These are phyloP conservation scores for Takifugu bimaculatus DNA, from an alignment of 2,113 vertebrate genomes.

Conservation along the genomic window DNA sequence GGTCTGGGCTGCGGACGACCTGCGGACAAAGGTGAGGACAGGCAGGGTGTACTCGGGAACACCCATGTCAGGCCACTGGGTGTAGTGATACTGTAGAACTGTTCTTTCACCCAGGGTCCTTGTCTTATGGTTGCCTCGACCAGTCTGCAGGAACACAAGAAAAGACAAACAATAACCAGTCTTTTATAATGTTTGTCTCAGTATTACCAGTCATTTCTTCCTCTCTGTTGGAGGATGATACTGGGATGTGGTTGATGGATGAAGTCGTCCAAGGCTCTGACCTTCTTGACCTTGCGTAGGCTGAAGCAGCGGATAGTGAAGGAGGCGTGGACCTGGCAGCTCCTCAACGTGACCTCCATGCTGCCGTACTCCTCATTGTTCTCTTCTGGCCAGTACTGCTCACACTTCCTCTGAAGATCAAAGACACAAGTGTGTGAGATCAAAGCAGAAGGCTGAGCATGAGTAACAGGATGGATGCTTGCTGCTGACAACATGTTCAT, in stretches of 20 bases:
- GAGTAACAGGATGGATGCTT: too few species aligned
- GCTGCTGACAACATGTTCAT: too few species aligned
- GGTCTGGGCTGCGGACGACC: constrained; percentile 82
- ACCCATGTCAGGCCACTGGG: constrained; percentile 96
- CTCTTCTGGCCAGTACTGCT: constrained; percentile 93
- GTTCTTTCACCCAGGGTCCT: constrained; percentile 82
- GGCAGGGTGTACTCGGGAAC: constrained; percentile 91
- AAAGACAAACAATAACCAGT: not conserved
- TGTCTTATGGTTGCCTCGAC: constrained; percentile 84
- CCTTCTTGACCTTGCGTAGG: constrained; percentile 89
- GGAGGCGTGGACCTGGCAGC: constrained; percentile 87
- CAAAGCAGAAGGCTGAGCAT: too few species aligned
- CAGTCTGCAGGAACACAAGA: constrained; percentile 62
- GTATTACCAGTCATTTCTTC: too few species aligned
- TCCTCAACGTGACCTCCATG: constrained; percentile 87
- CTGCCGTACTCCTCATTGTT: constrained; percentile 91
- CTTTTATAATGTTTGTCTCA: too few species aligned
- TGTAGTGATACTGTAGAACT: constrained; percentile 93
- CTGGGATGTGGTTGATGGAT: too few species aligned
- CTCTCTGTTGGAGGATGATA: too few species aligned
- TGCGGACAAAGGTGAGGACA: constrained; percentile 88
- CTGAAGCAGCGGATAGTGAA: constrained; percentile 87
- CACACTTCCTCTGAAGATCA: constrained; percentile 85
- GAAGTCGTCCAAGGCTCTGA: constrained; percentile 24
- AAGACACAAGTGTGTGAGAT: constrained; percentile 8